These are phyloP conservation scores for Hyalella azteca DNA, from an alignment of 2,888 invertebrate species.

Conservation along the genomic window DNA sequence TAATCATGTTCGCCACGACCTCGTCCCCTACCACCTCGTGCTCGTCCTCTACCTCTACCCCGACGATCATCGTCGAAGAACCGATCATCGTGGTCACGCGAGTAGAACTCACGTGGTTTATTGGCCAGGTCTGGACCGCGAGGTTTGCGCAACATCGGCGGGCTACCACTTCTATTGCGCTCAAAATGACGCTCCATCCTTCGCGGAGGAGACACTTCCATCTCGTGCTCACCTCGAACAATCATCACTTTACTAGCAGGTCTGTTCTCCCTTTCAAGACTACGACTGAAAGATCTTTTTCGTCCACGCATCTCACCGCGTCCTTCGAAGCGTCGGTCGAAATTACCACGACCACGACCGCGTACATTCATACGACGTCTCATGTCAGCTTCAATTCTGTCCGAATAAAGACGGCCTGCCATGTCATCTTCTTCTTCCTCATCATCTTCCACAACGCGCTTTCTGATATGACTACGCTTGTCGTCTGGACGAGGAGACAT, in stretches of 20 bases:
- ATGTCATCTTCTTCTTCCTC: conserved; percentile 14
- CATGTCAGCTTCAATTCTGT: conserved; percentile 19
- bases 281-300: background rate
- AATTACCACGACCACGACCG: conserved; percentile 1
- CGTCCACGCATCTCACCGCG: background rate
- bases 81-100: conserved; percentile 5
- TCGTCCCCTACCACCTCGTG: background rate
- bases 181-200: background rate
- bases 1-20: conserved; percentile 8
- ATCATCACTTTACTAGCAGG: conserved; percentile 27
- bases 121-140: background rate
- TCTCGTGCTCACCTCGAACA: conserved; percentile 12
- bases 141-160: background rate
- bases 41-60: conserved; percentile 19
- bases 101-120: conserved; percentile 15
- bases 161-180: background rate
- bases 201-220: background rate
- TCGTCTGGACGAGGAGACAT: background rate
- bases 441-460: conserved; percentile 8
- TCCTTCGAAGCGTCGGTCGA: background rate
- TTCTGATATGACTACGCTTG: conserved; percentile 6
- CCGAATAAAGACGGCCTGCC: conserved; percentile 4
- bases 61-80: conserved; percentile 23
- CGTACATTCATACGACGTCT: background rate
- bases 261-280: background rate